A percentile compares a stretch with the other conserved stretches of the same genome.
phyloP scores from a whole-genome alignment of 2,888 invertebrate genomes.

The Epinotia ramella region DNA sequence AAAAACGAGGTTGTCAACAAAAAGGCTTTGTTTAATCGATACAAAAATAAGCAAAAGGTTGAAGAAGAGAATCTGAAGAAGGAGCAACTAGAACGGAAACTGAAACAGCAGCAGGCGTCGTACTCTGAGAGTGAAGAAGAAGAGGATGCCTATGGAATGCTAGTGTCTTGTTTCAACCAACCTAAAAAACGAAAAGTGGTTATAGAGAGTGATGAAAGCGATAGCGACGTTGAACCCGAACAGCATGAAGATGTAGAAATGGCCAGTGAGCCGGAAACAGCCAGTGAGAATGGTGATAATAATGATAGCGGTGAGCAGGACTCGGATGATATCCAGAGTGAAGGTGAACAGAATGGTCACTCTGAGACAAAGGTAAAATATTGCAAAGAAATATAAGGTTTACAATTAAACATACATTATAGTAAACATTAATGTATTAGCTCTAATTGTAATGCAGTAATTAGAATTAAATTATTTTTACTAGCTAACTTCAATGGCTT shows the following conservation, averaged over 20 bases:
- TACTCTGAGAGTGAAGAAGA: conserved; percentile 83
- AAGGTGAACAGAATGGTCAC: conserved; percentile 8
- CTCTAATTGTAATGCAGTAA: too few species aligned
- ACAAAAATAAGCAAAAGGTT: conserved; percentile 77
- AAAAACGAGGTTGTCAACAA: conserved; percentile 68
- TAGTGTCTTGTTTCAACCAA: conserved; percentile 81
- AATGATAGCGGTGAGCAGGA: conserved; percentile 8
- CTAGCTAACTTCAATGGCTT: too few species aligned
- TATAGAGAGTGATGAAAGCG: conserved; percentile 65
- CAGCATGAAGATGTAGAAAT: conserved; percentile 16
- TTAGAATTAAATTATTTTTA: too few species aligned
- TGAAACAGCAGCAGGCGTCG: conserved; percentile 65
- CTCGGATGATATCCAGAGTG: conserved; percentile 13
- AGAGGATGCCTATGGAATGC: conserved; percentile 78
- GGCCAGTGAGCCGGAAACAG: conserved; percentile 17
- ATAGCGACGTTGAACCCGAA: conserved; percentile 49
- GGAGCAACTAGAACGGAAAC: conserved; percentile 67
- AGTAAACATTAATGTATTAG: too few species aligned
- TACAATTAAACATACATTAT: too few species aligned
- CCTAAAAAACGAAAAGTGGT: conserved; percentile 54
- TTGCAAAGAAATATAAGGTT: not conserved
- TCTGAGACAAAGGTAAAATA: conserved; percentile 19
- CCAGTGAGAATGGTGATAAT: not conserved
- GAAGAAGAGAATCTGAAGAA: conserved; percentile 80
- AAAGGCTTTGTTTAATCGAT: conserved; percentile 79